Percentiles rank a stretch among this genome's conserved stretches.
Conservation (phyloP, 2,113 vertebrate species). For the Lepus americanus region DNA sequence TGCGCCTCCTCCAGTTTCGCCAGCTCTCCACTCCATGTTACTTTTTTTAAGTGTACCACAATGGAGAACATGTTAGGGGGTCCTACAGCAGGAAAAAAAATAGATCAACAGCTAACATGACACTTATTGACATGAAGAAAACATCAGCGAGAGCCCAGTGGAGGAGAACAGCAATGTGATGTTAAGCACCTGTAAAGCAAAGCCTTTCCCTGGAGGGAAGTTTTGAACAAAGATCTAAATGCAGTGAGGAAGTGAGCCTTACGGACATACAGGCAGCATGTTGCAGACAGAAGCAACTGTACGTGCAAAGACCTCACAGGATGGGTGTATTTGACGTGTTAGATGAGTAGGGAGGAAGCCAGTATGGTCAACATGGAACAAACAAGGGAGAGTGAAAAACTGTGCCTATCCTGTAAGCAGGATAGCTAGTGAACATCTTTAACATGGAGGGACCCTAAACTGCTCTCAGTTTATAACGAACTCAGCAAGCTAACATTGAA, state of each 20-base stretch:
- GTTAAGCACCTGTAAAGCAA: constrained; percentile 39
- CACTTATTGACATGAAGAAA: constrained; percentile 13
- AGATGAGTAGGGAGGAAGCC: background rate
- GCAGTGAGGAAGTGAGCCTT: background rate
- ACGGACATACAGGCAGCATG: background rate
- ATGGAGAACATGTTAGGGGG: constrained; percentile 11
- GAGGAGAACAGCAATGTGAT: background rate
- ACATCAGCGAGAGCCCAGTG: background rate
- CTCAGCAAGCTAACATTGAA: background rate
- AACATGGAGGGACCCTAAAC: background rate
- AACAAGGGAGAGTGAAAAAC: constrained; percentile 18
- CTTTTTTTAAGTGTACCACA: background rate
- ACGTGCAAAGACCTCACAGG: constrained; percentile 1
- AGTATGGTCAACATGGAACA: background rate
- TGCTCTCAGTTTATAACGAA: background rate
- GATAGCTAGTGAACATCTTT: background rate
- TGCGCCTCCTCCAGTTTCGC: background rate
- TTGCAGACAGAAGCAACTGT: background rate
- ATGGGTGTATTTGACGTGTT: background rate
- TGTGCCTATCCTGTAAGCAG: background rate
- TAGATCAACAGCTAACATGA: background rate
- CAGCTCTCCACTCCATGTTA: background rate
- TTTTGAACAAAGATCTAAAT: constrained; percentile 37
- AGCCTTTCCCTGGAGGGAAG: background rate
- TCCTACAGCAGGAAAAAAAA: background rate